A percentile compares a stretch with the other conserved stretches of the same genome.
Evolutionary conservation across 2,797 vertebrate genomes (phyloP).

Genomic region (Podarcis lilfordi): DNA sequence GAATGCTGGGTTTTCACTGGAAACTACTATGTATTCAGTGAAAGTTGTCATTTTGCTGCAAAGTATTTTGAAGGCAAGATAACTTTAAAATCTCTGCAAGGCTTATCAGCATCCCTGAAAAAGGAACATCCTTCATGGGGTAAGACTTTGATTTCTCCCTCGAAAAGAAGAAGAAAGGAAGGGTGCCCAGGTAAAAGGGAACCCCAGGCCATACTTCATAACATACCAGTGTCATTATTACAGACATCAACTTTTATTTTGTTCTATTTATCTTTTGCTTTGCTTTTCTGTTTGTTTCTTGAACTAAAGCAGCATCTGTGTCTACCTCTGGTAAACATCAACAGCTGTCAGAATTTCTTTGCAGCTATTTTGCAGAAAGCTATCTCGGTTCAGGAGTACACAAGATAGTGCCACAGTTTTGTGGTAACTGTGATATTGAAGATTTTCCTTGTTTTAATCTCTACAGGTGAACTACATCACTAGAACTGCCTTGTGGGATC

Average conservation of each 20-base stretch:
- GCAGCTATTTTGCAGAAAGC: background rate
- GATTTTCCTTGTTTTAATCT: background rate
- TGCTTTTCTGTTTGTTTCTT: conserved; percentile 15
- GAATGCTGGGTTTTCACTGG: background rate
- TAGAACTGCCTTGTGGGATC: background rate
- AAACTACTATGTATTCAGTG: conserved; percentile 19
- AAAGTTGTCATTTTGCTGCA: rapidly evolving
- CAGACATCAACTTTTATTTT: conserved; percentile 47
- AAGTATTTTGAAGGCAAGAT: conserved; percentile 1
- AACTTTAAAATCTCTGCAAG: conserved; percentile 24
- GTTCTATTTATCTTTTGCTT: conserved; percentile 32
- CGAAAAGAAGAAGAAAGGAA: background rate
- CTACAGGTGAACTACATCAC: background rate
- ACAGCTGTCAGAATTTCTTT: background rate
- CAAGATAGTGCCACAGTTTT: background rate
- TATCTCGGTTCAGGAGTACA: background rate
- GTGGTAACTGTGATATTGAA: background rate
- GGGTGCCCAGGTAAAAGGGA: conserved; percentile 28
- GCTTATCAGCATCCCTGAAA: conserved; percentile 26
- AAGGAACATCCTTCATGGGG: conserved; percentile 17
- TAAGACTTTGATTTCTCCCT: conserved; percentile 37
- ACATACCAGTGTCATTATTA: conserved; percentile 48
- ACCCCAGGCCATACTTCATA: conserved; percentile 42
- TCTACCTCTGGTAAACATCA: conserved; percentile 1
- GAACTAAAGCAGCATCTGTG: conserved; percentile 9